Percentiles rank a stretch among this genome's conserved stretches.
These are phyloP conservation scores for Eurypyga helias DNA, from an alignment of 2,113 vertebrate species.

Conservation along the genomic window DNA sequence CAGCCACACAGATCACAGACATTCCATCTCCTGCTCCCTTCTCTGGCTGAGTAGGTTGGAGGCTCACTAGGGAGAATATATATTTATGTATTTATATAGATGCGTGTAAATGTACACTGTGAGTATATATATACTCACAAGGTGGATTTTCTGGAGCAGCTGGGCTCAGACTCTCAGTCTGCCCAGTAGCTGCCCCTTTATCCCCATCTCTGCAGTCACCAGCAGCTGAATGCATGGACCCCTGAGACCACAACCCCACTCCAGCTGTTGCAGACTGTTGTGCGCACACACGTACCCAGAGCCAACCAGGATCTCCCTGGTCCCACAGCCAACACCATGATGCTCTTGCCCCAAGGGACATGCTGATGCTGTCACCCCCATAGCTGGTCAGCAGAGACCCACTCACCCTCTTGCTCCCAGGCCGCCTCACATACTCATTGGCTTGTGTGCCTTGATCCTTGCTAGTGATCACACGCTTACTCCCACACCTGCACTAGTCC, in stretches of 20 bases:
- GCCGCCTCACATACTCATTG: background rate
- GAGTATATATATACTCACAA: too few relatives aligned
- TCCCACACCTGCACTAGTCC: fast-evolving
- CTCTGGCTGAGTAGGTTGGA: background rate
- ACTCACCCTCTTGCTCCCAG: background rate
- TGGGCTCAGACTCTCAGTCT: background rate
- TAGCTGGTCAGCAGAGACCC: background rate
- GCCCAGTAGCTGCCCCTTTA: too few relatives aligned
- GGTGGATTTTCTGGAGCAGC: background rate
- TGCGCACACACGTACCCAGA: background rate
- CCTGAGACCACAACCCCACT: background rate
- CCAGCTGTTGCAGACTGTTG: background rate
- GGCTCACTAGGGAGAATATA: background rate
- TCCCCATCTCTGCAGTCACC: background rate
- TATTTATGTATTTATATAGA: too few relatives aligned
- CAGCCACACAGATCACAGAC: background rate
- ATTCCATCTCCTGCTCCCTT: background rate
- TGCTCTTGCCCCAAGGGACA: background rate
- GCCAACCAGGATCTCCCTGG: fast-evolving
- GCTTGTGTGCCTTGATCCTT: background rate
- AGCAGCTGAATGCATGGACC: background rate
- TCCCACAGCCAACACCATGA: background rate
- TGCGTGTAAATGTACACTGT: too few relatives aligned
- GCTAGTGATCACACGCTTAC: too few relatives aligned
- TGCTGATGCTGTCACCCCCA: fast-evolving